Evolutionary conservation across 1,140 invertebrate genomes (phyloP), one percentile per base, ranked within the genome.

Genomic region (Ceratosolen fusciceps): DNA sequence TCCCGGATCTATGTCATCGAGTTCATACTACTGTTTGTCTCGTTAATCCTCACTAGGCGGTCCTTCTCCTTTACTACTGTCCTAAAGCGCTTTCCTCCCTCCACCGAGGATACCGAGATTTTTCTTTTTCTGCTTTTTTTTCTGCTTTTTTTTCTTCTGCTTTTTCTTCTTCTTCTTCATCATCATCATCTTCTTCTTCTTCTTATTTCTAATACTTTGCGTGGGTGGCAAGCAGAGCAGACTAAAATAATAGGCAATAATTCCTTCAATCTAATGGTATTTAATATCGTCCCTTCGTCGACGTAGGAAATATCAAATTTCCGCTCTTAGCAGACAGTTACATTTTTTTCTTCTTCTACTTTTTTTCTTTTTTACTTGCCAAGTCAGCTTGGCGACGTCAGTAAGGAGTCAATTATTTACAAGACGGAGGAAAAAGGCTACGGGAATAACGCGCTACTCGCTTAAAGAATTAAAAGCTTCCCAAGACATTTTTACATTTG

Each of bases 231-330:
- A 60, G n/a, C 29, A 60, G 58, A 60, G 58, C 26, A 31, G 26
- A 60, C 29, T 5, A 60, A 60, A 60, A 60, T 31, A 60, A 60
- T 31, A 60, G 29, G 29, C 12, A 60, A 60, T 60, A 60, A 60
- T 60, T 60, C 26, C 29, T 60, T 34, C 29, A 12, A 26, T 34
- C 4, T 60, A 60, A 60, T 60, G 26, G 26, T 60, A 60, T 60
- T 34, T 34, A 60, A 60, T 60, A 60, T 12, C 31, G 16, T 31
- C 26, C 26, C 31, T 60, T 60, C 1, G 58, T 10, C 31, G 58
- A 29, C 58, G 0, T 31, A 29, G 58, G 9, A 60, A 43, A 43
- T 43, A 43, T 43, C 5, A 43, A 43, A 43, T 60, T 60, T 2
- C 4, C 1, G 12, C 29, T 26, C 8, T 60, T 5, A 29, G 12